Evolutionary conservation across 30 jellyfish, hydroid and myxozoan genomes (phyloP).

Genomic region (Aurelia aurita): DNA sequence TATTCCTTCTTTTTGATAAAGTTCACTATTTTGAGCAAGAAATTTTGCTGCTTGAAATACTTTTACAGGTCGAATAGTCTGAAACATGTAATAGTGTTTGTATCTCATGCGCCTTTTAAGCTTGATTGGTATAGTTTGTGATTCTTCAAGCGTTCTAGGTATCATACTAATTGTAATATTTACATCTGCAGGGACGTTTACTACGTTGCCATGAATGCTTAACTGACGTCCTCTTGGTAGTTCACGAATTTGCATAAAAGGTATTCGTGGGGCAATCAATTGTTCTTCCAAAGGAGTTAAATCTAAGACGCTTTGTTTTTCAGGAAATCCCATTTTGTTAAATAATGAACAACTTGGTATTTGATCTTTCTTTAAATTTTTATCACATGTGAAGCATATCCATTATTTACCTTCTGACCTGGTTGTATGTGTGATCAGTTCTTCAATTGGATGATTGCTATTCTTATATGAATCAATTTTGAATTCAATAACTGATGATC

Average conservation of each 20-base stretch:
- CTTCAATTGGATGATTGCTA: not conserved
- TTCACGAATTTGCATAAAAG: no score
- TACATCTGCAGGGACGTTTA: constrained; percentile 72
- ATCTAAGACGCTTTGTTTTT: not conserved
- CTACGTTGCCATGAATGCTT: no score
- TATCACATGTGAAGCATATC: constrained; percentile 37
- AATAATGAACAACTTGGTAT: constrained; percentile 10
- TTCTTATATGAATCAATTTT: no score
- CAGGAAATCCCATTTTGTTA: constrained; percentile 18
- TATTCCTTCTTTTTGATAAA: constrained; percentile 13
- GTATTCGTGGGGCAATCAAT: constrained; percentile 34
- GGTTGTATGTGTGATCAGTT: not conserved
- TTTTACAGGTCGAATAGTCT: constrained; percentile 8
- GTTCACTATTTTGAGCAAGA: constrained; percentile 6
- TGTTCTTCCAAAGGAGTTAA: constrained; percentile 51
- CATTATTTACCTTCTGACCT: not conserved
- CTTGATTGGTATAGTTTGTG: constrained; percentile 27
- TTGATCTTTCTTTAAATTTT: not conserved
- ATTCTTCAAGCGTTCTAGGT: constrained; percentile 16
- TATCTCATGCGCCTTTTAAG: not conserved
- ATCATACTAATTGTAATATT: not conserved
- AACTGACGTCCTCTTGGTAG: constrained; percentile 52
- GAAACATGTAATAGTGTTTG: no score
- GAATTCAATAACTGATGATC: no score
- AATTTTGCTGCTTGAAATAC: constrained; percentile 10